Base-by-base conservation (phyloP, 2,888 invertebrate species). In the Microctonus aethiopoides region DNA sequence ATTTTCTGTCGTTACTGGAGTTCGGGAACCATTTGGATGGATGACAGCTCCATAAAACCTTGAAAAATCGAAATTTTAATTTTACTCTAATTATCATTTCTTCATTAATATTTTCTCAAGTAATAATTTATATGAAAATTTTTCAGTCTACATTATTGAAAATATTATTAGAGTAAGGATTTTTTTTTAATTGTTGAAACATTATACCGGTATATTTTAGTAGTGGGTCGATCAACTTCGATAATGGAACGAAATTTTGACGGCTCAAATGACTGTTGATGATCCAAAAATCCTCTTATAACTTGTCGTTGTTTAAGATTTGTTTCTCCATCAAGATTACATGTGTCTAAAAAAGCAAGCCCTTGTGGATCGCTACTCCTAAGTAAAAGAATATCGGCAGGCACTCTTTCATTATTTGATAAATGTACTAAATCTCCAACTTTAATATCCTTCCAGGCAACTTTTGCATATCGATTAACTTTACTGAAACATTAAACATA, bases 371-470 rank as follows among this genome's bases (percentile, higher is more conserved):
- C 97, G 80, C 96, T 96, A 68, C 96, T 94, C 80, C 94, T 91
- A 72, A 98, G 89, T 70, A 99, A 88, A 72, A 99, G 89, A 83
- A 99, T 93, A 87, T 99, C 99, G 0, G 99, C 98, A 36, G 98
- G 98, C 75, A 99, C 95, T 67, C 95, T 91, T 89, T 98, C 98
- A 89, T 98, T 97, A 89, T 97, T 97, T 57, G 97, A 96, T 80
- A 99, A 89, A 87, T 98, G 98, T 61, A 99, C 93, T 78, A 98
- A 89, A 87, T 98, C 98, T 2, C 98, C 98, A 36, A 97, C 97
- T 73, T 93, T 90, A 67, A 99, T 90, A 81, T 97, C 93, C 82
- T 94, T 91, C 98, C 98, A 99, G 80, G 94, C 91, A 66, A 93
- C 91, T 86, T 93, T 93, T 80, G 93, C 92, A 86, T 96, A 96